Conservation (phyloP, 2,113 vertebrate species). For the Craseonycteris thonglongyai region DNA sequence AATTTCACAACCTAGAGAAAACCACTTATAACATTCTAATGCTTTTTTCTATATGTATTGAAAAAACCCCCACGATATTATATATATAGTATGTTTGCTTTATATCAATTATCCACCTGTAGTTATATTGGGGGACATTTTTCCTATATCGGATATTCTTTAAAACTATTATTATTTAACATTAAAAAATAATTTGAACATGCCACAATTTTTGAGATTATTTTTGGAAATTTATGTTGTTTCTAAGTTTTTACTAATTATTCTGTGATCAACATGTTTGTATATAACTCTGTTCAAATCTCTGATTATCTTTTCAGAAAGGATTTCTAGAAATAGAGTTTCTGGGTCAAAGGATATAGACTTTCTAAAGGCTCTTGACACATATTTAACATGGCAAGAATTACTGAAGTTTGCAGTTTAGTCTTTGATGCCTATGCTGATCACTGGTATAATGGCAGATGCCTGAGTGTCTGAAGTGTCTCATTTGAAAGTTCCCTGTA, state of each 20-base stretch:
- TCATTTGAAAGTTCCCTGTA: not conserved
- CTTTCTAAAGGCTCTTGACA: not conserved
- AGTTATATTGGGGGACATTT: conserved; percentile 1
- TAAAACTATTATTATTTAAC: not conserved
- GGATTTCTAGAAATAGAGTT: conserved; percentile 13
- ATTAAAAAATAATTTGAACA: conserved; percentile 20
- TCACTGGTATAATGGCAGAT: not conserved
- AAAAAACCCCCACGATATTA: not conserved
- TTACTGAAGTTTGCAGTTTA: not conserved
- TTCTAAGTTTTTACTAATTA: not conserved
- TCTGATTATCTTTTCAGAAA: conserved; percentile 23
- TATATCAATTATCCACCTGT: not conserved
- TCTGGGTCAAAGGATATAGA: not conserved
- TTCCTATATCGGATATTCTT: not conserved
- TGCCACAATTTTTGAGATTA: not conserved
- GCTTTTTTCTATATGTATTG: not conserved
- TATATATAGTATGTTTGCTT: not conserved
- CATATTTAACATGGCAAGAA: not conserved
- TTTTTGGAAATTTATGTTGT: conserved; percentile 25
- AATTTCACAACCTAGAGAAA: conserved; percentile 2
- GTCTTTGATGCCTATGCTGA: not conserved
- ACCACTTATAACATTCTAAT: not conserved
- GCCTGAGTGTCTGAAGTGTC: not conserved
- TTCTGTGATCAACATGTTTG: not conserved
- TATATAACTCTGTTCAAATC: conserved; percentile 6